Conservation (phyloP, 2,797 vertebrate species). For the Propithecus perrieri region DNA sequence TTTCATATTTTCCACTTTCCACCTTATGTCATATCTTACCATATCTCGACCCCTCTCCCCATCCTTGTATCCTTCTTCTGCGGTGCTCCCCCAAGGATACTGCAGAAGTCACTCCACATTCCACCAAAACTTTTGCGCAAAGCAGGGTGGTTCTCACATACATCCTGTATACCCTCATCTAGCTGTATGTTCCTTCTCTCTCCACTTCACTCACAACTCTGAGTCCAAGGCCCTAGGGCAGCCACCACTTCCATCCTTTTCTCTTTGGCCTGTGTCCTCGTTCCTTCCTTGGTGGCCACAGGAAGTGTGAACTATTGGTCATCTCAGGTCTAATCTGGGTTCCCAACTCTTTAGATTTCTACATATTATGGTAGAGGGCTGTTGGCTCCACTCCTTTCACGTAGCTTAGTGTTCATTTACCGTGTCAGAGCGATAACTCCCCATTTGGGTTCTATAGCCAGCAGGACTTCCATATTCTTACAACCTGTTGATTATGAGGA, state of each 20-base stretch:
- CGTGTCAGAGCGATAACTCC: neutral
- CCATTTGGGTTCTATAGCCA: neutral
- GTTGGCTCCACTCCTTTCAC: neutral
- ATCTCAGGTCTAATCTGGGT: neutral
- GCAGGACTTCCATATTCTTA: neutral
- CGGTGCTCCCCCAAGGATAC: too few species aligned
- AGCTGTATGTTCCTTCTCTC: neutral
- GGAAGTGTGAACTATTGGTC: neutral
- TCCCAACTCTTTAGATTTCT: neutral
- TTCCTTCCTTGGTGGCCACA: neutral
- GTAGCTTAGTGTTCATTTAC: neutral
- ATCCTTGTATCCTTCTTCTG: too few species aligned
- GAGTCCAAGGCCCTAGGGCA: neutral
- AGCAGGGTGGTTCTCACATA: neutral
- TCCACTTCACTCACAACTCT: neutral
- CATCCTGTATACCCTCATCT: neutral
- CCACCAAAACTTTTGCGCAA: too few species aligned
- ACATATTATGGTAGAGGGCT: neutral
- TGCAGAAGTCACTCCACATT: too few species aligned
- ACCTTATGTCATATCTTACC: too few species aligned
- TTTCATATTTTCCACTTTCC: too few species aligned
- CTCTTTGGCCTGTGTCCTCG: neutral
- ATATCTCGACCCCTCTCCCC: too few species aligned
- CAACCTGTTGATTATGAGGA: neutral
- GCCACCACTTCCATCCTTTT: neutral